These are phyloP conservation scores for Psittacula cyanocephala DNA, from an alignment of 2,113 vertebrate genomes.

Conservation along the genomic window DNA sequence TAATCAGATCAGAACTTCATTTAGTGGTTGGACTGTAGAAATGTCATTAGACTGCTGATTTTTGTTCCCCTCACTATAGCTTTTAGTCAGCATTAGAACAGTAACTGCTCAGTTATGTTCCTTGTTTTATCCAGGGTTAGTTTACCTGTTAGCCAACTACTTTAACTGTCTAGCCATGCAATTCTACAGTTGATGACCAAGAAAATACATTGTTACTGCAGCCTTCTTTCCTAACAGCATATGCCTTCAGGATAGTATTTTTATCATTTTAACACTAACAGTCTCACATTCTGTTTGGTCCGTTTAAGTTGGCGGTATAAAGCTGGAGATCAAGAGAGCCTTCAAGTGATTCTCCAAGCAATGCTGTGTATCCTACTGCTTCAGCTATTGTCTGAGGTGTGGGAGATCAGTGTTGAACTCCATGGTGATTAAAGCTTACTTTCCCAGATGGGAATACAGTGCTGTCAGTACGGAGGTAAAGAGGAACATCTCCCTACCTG, in stretches of 20 bases:
- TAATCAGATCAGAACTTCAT: not conserved
- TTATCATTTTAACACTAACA: not conserved
- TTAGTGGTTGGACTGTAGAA: not conserved
- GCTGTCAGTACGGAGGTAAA: not conserved
- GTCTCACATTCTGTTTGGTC: not conserved
- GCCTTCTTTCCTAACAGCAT: not conserved
- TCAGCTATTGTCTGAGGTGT: not conserved
- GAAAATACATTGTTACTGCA: not conserved
- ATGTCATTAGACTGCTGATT: not conserved
- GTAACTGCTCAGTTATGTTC: not conserved
- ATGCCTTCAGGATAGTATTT: not conserved
- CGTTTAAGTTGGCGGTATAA: not conserved
- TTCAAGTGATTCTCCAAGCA: not conserved
- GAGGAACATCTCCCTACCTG: not conserved
- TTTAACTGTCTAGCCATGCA: fast-evolving
- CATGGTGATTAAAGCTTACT: not conserved
- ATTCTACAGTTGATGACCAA: not conserved
- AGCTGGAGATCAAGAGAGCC: not conserved
- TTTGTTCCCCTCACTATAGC: not conserved
- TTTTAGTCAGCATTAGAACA: not conserved
- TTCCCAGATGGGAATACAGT: not conserved
- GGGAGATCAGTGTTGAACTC: not conserved
- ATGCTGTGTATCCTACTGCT: not conserved
- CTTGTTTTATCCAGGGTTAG: not conserved
- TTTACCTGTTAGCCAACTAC: not conserved